Evolutionary conservation across 1,140 invertebrate species (phyloP), one percentile per base, ranked within the genome.

Genomic region (Zaprionus gabonicus): DNA sequence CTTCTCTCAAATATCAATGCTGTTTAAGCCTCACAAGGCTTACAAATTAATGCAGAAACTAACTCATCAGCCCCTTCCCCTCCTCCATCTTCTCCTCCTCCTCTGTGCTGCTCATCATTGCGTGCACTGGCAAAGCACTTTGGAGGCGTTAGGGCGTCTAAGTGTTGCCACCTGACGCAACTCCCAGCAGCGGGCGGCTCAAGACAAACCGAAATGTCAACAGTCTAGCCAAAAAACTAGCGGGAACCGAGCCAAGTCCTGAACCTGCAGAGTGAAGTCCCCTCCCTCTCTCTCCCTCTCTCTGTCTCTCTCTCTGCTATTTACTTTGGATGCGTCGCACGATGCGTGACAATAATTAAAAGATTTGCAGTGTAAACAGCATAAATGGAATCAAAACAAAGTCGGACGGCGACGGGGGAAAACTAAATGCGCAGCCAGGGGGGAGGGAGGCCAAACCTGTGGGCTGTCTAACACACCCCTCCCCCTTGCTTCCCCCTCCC

Each of bases 351-450:
- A 91, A 91, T 86, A 90, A 90, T 90, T 90, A 90, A 90, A 91
- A 90, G 86, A 90, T 91, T 85, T 80, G 65, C 75, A 82, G 75
- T 82, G 82, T 88, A 83, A 90, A 90, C 77, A 90, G 59, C 74
- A 76, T 88, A 90, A 90, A 90, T 91, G 88, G 84, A 91, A 91
- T 91, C 83, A 91, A 91, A 91, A 91, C 88, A 91, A 82, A 80
- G 82, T 91, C 71, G 69, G 36, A 28, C 25, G 23, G 25, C 67
- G 36, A 28, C 25, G 23, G 25, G 27, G 71, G 71, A 76, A 81
- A 87, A 87, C 81, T 83, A 91, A 90, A 78, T 91, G 71, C 36
- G 36, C 4, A 15, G 13, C 20, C 27, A 41, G 17, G 9, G 2
- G 31, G 31, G 9, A 7, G 28, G 9, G 31, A 31, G 31, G 15